phyloP scores from a whole-genome alignment of 2,113 vertebrate genomes.

The Lathamus discolor region DNA sequence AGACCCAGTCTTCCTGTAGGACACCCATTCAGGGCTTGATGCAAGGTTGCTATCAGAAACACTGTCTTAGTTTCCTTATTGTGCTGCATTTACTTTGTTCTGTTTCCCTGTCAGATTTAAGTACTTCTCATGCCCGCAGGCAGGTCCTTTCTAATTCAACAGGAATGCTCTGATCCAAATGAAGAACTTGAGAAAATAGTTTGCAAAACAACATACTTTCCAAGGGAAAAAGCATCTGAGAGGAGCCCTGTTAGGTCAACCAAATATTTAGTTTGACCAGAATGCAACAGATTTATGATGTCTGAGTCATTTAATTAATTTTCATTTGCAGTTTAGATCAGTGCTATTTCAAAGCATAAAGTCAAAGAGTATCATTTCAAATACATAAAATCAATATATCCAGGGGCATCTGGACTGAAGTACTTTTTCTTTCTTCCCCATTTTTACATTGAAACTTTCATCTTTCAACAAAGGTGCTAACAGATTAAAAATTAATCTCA shows the following conservation, averaged over 20 bases:
- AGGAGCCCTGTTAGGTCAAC: not conserved
- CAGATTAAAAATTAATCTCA: not conserved
- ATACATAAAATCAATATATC: not conserved
- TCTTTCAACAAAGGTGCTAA: not conserved
- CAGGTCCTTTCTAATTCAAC: not conserved
- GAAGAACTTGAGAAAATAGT: not conserved
- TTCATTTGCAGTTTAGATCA: conserved; percentile 11
- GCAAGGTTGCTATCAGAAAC: not conserved
- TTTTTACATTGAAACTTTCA: not conserved
- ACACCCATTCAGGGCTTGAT: not conserved
- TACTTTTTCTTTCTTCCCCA: not conserved
- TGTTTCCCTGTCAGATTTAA: not conserved
- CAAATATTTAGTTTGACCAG: not conserved
- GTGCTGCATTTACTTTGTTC: not conserved
- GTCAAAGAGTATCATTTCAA: not conserved
- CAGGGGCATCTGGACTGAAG: not conserved
- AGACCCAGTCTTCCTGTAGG: not conserved
- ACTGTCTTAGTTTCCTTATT: not conserved
- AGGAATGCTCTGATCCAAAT: not conserved
- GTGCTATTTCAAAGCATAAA: not conserved
- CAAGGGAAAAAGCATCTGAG: not conserved
- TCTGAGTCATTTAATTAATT: conserved; percentile 32
- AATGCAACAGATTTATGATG: not conserved
- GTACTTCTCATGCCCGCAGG: not conserved
- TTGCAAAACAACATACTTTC: not conserved